Conservation (phyloP, 2,888 invertebrate genomes). For the Luperina testacea region DNA sequence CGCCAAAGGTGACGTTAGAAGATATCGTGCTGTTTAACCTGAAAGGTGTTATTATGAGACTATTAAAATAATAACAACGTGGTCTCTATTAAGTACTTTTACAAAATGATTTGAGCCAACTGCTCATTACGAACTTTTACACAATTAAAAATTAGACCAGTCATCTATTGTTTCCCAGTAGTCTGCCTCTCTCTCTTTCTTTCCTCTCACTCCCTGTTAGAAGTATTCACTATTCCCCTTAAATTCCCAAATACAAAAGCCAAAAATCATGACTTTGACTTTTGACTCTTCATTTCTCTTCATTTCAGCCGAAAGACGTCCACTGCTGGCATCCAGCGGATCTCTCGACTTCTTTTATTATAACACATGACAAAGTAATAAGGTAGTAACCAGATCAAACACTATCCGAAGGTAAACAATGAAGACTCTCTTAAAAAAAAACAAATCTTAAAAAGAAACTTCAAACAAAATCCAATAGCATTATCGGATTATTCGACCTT, state of each 20-base stretch:
- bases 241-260: not conserved
- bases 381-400: constrained; percentile 16
- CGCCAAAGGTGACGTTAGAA: constrained; percentile 38
- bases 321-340: not conserved
- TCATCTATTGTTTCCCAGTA: not conserved
- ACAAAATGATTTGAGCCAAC: not conserved
- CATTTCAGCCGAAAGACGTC: not conserved
- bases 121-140: not conserved
- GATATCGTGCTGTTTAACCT: constrained; percentile 16
- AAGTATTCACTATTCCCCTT: not conserved
- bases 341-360: not conserved
- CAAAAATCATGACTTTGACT: no score
- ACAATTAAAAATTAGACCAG: not conserved
- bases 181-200: not conserved
- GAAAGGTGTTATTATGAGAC: constrained; percentile 24
- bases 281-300: no score
- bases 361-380: not conserved
- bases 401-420: not conserved
- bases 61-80: constrained; percentile 11
- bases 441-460: constrained; percentile 8
- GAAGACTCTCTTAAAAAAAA: not conserved
- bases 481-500: constrained; percentile 56
- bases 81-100: not conserved
- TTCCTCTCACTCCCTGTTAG: no score
- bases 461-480: constrained; percentile 26